A percentile compares a stretch with the other conserved stretches of the same genome.
Evolutionary conservation across 2,888 invertebrate genomes (phyloP).

Genomic region (Melinaea menophilus): DNA sequence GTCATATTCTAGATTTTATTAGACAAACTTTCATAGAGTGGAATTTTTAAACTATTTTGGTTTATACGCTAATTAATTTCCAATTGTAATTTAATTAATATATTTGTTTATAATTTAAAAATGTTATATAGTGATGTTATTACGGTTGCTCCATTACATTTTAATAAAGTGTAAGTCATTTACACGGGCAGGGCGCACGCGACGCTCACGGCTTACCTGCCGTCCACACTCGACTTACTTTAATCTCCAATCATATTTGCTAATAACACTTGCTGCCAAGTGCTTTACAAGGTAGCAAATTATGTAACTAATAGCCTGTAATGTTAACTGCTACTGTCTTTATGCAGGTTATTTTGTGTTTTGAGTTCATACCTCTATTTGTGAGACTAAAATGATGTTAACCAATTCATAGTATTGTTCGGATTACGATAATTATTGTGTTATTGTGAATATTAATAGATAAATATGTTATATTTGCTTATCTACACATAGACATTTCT

Average conservation of each 20-base stretch:
- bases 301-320: constrained; percentile 10
- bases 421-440: too few relatives aligned
- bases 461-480: too few relatives aligned
- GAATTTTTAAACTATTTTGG: too few relatives aligned
- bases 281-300: constrained; percentile 19
- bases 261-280: constrained; percentile 46
- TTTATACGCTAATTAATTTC: too few relatives aligned
- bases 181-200: constrained; percentile 51
- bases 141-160: constrained; percentile 38
- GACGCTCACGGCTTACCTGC: constrained; percentile 45
- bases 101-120: neutral
- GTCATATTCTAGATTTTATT: too few relatives aligned
- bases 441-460: too few relatives aligned
- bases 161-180: constrained; percentile 41
- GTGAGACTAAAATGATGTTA: too few relatives aligned
- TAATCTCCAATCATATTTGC: constrained; percentile 62
- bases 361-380: neutral
- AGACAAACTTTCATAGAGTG: too few relatives aligned
- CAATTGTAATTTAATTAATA: too few relatives aligned
- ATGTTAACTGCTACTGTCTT: neutral
- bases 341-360: neutral
- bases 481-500: too few relatives aligned
- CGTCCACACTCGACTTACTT: constrained; percentile 45
- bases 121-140: neutral
- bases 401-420: too few relatives aligned